Evolutionary conservation across 2,797 vertebrate genomes (phyloP).

Genomic region (Neosilurus mollespiculum): DNA sequence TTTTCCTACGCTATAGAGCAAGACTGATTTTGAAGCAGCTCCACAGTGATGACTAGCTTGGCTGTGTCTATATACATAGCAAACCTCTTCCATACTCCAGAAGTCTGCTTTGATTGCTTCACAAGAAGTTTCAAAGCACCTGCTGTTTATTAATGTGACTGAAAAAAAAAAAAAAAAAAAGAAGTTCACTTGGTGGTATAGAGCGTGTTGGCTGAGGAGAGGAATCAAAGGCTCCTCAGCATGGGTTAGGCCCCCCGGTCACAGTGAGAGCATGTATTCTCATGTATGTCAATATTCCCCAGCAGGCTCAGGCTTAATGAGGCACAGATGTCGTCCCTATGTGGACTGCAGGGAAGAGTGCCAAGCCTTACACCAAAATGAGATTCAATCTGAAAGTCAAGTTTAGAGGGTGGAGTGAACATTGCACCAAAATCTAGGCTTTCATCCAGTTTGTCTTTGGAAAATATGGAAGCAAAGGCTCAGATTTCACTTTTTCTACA

Average conservation of each 20-base stretch:
- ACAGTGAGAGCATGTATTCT: conserved; percentile 42
- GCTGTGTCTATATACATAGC: conserved; percentile 13
- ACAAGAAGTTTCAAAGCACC: conserved; percentile 13
- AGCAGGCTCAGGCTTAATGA: conserved; percentile 54
- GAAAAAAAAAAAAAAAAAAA: conserved; percentile 21
- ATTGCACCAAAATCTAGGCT: neutral
- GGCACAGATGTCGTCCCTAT: conserved; percentile 44
- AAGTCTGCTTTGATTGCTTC: conserved; percentile 36
- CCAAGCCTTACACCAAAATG: conserved; percentile 43
- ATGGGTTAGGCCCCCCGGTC: conserved; percentile 45
- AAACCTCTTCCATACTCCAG: conserved; percentile 19
- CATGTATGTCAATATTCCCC: conserved; percentile 49
- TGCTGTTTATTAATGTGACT: conserved; percentile 30
- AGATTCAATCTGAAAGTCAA: neutral
- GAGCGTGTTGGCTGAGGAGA: conserved; percentile 44
- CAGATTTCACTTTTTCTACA: neutral
- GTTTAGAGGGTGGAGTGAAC: neutral
- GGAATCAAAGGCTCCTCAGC: conserved; percentile 54
- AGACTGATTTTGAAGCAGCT: neutral
- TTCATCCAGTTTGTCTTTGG: neutral
- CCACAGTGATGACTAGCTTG: neutral
- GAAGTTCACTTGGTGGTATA: conserved; percentile 47
- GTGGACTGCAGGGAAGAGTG: conserved; percentile 40
- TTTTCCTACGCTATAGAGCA: conserved; percentile 2
- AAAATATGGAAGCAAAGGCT: neutral